Conservation (phyloP, 2,888 invertebrate genomes). For the Volucella inanis region DNA sequence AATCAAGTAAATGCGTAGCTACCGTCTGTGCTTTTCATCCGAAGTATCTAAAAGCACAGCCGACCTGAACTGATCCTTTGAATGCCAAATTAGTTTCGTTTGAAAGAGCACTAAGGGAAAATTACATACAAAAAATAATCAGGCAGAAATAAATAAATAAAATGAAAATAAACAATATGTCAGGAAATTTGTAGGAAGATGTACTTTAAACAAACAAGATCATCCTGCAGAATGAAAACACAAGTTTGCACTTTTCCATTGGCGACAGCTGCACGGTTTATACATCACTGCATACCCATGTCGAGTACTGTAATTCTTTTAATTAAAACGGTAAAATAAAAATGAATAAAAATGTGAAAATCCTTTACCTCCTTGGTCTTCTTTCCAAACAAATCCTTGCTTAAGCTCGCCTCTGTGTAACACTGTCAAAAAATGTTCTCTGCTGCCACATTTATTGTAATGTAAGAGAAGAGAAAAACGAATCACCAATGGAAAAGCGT, state of each 20-base stretch:
- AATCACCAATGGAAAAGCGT: constrained; percentile 16
- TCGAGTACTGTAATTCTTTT: constrained; percentile 43
- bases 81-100: too few relatives aligned
- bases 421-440: constrained; percentile 28
- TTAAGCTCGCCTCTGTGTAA: constrained; percentile 13
- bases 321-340: constrained; percentile 47
- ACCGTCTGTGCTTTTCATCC: too few relatives aligned
- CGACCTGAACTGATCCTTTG: too few relatives aligned
- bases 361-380: neutral
- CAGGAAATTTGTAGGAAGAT: too few relatives aligned
- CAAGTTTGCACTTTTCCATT: constrained; percentile 53
- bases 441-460: constrained; percentile 52
- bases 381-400: too few relatives aligned
- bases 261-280: constrained; percentile 34
- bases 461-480: constrained; percentile 27
- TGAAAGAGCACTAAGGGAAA: too few relatives aligned
- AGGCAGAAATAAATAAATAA: too few relatives aligned
- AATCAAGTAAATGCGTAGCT: too few relatives aligned
- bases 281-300: constrained; percentile 10
- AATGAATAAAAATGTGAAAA: constrained; percentile 18
- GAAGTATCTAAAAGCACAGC: too few relatives aligned
- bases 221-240: constrained; percentile 33
- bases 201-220: neutral
- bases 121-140: too few relatives aligned
- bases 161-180: too few relatives aligned